Conservation (phyloP, 2,888 invertebrate genomes). For the Oligia strigilis region DNA sequence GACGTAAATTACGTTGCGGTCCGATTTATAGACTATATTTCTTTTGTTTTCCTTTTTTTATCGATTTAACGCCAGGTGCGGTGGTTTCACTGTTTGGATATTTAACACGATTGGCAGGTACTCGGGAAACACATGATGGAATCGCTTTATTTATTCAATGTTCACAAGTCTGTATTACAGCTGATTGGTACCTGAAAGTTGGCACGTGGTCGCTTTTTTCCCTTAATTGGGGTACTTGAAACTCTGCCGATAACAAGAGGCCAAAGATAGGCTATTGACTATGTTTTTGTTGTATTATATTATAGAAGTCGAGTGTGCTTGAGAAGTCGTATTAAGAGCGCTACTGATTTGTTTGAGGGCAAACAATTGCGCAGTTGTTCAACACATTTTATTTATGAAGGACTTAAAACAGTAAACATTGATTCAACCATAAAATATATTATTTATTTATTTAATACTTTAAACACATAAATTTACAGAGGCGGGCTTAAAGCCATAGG, state of each 20-base stretch:
- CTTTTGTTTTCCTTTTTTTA: slow-evolving; percentile 81
- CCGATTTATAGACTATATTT: slow-evolving; percentile 88
- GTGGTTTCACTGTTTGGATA: slow-evolving; percentile 51
- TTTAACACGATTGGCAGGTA: slow-evolving; percentile 64
- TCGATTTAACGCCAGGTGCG: slow-evolving; percentile 80
- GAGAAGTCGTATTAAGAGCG: slow-evolving; percentile 1
- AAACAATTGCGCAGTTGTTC: slow-evolving; percentile 23
- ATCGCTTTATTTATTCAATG: slow-evolving; percentile 47
- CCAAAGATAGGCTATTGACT: slow-evolving; percentile 13
- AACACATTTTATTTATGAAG: slow-evolving; percentile 8
- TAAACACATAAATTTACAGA: background rate
- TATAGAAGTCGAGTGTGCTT: slow-evolving; percentile 39
- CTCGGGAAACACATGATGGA: slow-evolving; percentile 59
- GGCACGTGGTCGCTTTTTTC: slow-evolving; percentile 52
- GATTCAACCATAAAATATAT: background rate
- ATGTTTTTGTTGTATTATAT: slow-evolving; percentile 32
- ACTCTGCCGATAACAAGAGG: slow-evolving; percentile 14
- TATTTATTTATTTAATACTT: background rate
- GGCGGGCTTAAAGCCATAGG: background rate
- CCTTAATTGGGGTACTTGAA: slow-evolving; percentile 45
- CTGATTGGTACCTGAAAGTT: slow-evolving; percentile 48
- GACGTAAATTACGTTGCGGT: slow-evolving; percentile 89
- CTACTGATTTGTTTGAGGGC: slow-evolving; percentile 13
- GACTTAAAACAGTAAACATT: background rate
- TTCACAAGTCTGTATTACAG: slow-evolving; percentile 30